Conservation (phyloP, 2,113 vertebrate genomes). For the pig (Sus scrofa) region DNA sequence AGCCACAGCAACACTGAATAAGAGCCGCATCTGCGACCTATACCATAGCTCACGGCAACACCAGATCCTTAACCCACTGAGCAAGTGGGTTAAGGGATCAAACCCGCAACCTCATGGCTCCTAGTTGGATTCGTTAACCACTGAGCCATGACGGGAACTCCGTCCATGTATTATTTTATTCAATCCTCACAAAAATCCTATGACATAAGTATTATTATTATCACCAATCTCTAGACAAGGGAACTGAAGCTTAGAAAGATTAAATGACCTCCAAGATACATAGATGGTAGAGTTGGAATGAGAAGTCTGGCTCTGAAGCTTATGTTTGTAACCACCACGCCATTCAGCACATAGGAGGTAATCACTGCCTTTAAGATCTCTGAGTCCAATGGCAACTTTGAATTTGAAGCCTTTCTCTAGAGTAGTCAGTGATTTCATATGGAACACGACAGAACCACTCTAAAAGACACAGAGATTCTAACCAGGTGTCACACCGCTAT, state of each 20-base stretch:
- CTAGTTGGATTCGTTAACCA: no score
- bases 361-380: neutral
- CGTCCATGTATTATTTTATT: neutral
- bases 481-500: neutral
- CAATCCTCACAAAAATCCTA: constrained; percentile 9
- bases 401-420: neutral
- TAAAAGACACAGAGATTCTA: neutral
- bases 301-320: neutral
- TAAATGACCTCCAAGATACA: neutral
- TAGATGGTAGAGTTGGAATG: neutral
- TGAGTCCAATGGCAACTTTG: neutral
- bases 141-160: no score
- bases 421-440: neutral
- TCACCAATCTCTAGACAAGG: constrained; percentile 3
- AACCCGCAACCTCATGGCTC: no score
- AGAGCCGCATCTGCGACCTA: no score
- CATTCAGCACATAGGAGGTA: neutral
- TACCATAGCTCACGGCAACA: no score
- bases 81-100: no score
- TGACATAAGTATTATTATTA: neutral
- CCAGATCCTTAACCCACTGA: no score
- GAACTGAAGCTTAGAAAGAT: neutral
- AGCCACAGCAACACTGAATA: no score
- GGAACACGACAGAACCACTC: neutral
- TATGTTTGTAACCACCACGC: neutral